Percentiles rank a stretch among this genome's conserved stretches.
Evolutionary conservation across 2,888 invertebrate species (phyloP).

Genomic region (Zaprionus bogoriensis): DNA sequence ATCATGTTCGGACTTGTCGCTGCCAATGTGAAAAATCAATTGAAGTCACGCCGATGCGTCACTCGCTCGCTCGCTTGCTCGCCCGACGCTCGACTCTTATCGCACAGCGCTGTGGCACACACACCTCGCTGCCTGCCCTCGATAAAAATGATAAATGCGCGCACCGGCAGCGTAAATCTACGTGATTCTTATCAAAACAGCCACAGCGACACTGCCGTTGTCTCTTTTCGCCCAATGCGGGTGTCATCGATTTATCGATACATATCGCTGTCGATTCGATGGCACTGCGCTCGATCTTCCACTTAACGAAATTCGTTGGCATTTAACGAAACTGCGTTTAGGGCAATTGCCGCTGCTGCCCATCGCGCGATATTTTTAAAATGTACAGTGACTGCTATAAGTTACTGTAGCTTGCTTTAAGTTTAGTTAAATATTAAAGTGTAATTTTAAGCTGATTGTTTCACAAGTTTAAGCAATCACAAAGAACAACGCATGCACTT

Average conservation of each 20-base stretch:
- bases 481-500: too few species aligned
- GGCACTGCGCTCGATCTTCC: constrained; percentile 19
- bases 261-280: neutral
- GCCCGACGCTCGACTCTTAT: constrained; percentile 31
- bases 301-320: neutral
- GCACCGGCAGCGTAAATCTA: neutral
- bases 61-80: constrained; percentile 29
- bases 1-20: constrained; percentile 61
- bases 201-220: neutral
- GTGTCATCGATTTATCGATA: constrained; percentile 18
- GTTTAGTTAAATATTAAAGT: too few species aligned
- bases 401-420: too few species aligned
- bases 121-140: neutral
- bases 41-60: constrained; percentile 55
- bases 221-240: too few species aligned
- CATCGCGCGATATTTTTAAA: neutral
- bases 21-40: constrained; percentile 61
- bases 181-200: constrained; percentile 3
- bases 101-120: constrained; percentile 9
- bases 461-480: too few species aligned
- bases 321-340: neutral
- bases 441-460: too few species aligned
- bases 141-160: constrained; percentile 8
- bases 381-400: too few species aligned
- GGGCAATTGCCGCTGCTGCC: neutral